Evolutionary conservation across 2,113 vertebrate species (phyloP).

Genomic region (Lophochroa leadbeateri): DNA sequence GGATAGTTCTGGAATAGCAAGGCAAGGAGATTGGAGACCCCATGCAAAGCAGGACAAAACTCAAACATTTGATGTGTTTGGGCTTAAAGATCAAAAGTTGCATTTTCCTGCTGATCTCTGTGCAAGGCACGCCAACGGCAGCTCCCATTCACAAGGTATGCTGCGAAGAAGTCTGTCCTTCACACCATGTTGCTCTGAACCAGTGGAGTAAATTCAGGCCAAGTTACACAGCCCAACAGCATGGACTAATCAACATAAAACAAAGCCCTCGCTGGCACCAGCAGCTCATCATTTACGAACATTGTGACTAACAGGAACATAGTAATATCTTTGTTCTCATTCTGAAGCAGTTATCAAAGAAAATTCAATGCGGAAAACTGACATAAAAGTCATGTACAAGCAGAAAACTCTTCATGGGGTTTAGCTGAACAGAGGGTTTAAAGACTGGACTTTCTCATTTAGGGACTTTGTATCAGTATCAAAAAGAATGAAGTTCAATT

Average conservation of each 20-base stretch:
- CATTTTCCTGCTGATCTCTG: not conserved
- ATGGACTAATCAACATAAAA: conserved; percentile 43
- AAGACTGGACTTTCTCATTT: not conserved
- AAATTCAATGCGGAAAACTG: not conserved
- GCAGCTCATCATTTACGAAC: conserved; percentile 47
- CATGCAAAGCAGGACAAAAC: not conserved
- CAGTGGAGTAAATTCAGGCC: conserved; percentile 34
- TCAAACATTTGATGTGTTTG: not conserved
- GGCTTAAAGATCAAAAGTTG: not conserved
- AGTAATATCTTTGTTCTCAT: conserved; percentile 60
- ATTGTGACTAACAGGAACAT: conserved; percentile 45
- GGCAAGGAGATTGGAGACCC: not conserved
- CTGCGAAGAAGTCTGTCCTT: not conserved
- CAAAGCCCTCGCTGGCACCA: conserved; percentile 44
- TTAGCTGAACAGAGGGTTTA: not conserved
- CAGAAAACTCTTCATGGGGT: not conserved
- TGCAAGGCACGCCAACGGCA: not conserved
- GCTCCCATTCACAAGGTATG: not conserved
- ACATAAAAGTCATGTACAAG: not conserved
- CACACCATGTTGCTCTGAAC: not conserved
- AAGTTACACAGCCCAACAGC: not conserved
- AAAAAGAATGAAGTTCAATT: not conserved
- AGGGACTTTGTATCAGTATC: not conserved
- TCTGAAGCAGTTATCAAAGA: conserved; percentile 28
- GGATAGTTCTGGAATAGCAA: not conserved